Conservation (phyloP, 2,797 vertebrate genomes). For the Threskiornis aethiopicus region DNA sequence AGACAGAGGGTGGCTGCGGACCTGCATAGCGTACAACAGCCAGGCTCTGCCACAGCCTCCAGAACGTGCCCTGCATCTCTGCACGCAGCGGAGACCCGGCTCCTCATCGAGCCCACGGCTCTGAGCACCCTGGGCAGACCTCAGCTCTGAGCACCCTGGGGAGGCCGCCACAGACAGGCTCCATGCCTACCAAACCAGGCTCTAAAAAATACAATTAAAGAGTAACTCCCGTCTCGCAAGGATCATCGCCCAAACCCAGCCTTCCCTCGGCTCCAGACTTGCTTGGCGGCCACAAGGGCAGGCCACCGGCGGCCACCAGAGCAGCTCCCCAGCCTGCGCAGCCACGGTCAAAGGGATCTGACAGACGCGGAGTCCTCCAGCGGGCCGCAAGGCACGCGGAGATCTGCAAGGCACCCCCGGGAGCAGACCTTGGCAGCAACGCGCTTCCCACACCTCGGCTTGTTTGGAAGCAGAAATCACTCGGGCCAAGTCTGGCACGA, state of each 20-base stretch:
- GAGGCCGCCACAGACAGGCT: background rate
- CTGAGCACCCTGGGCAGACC: background rate
- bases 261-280: background rate
- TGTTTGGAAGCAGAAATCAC: background rate
- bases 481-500: background rate
- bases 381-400: background rate
- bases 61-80: background rate
- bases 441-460: rapidly evolving
- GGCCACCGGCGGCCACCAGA: background rate
- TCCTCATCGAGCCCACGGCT: rapidly evolving
- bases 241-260: background rate
- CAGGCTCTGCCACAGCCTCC: background rate
- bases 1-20: background rate
- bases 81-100: background rate
- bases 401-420: background rate
- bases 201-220: background rate
- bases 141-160: background rate
- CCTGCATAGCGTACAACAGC: background rate
- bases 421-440: background rate
- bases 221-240: background rate
- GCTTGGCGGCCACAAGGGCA: background rate
- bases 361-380: background rate
- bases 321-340: background rate
- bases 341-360: rapidly evolving
- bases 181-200: background rate